Evolutionary conservation across 2,797 vertebrate genomes (phyloP).

Genomic region (Anabas testudineus): DNA sequence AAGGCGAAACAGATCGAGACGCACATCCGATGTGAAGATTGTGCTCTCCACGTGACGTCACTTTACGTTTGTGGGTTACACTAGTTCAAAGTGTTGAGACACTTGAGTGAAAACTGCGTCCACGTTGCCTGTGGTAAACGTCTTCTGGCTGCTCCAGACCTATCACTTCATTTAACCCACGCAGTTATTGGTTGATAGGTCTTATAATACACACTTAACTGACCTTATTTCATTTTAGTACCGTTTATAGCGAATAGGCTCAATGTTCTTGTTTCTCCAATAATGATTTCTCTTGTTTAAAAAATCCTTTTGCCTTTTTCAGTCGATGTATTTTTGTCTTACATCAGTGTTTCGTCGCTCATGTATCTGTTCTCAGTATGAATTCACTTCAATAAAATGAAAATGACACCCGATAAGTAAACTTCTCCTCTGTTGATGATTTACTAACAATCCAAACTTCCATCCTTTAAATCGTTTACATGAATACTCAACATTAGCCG

Average conservation of each 20-base stretch:
- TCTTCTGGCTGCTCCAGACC: slow-evolving; percentile 48
- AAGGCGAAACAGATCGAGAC: slow-evolving; percentile 6
- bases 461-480: neutral
- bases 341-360: slow-evolving; percentile 57
- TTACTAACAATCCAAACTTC: neutral
- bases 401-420: slow-evolving; percentile 30
- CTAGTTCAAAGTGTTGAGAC: slow-evolving; percentile 4
- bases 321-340: slow-evolving; percentile 51
- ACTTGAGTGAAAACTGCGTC: slow-evolving; percentile 6
- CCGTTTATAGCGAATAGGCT: slow-evolving; percentile 42
- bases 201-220: slow-evolving; percentile 41
- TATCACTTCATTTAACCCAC: slow-evolving; percentile 36
- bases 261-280: slow-evolving; percentile 19
- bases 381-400: slow-evolving; percentile 74
- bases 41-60: slow-evolving; percentile 10
- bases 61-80: neutral
- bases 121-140: slow-evolving; percentile 32
- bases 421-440: neutral
- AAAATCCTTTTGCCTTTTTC: slow-evolving; percentile 75
- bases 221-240: slow-evolving; percentile 56
- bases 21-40: neutral
- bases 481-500: neutral
- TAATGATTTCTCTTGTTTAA: slow-evolving; percentile 50
- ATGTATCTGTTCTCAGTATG: slow-evolving; percentile 56
- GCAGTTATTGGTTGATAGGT: slow-evolving; percentile 40